Conservation (phyloP, 1,140 invertebrate genomes). For the Macrostomum lignano region DNA sequence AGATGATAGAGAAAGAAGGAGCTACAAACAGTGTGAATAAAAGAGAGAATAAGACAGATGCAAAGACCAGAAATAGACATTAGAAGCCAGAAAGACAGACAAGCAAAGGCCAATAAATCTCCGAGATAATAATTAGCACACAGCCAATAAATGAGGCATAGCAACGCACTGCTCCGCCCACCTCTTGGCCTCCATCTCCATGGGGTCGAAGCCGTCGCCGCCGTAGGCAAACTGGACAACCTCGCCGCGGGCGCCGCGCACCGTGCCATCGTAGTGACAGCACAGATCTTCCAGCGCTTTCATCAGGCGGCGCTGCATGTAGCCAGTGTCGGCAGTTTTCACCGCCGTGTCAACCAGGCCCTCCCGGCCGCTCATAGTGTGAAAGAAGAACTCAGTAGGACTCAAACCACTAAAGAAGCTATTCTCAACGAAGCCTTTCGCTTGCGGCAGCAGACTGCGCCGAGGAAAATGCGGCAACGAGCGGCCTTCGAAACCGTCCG, state of each 20-base stretch:
- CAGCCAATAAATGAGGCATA: too few relatives aligned
- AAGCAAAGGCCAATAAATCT: too few relatives aligned
- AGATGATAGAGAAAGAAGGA: too few relatives aligned
- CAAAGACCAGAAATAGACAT: too few relatives aligned
- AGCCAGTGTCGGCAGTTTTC: constrained; percentile 86
- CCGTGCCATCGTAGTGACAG: constrained; percentile 76
- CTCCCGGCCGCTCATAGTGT: constrained; percentile 90
- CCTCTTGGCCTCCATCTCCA: constrained; percentile 66
- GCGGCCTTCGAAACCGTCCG: constrained; percentile 34
- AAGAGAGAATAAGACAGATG: too few relatives aligned
- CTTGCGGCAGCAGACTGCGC: constrained; percentile 50
- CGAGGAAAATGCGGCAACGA: constrained; percentile 71
- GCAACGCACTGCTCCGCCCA: too few relatives aligned
- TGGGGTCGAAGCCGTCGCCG: constrained; percentile 75
- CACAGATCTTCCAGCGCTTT: constrained; percentile 80
- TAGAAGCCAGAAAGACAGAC: too few relatives aligned
- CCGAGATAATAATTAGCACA: too few relatives aligned
- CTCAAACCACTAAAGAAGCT: constrained; percentile 87
- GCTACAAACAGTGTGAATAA: too few relatives aligned
- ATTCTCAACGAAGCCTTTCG: constrained; percentile 88
- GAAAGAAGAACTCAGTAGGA: constrained; percentile 90
- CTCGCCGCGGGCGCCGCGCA: constrained; percentile 67
- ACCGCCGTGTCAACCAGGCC: constrained; percentile 90
- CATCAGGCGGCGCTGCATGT: constrained; percentile 78
- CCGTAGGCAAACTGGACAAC: constrained; percentile 80